A percentile compares a stretch with the other conserved stretches of the same genome.
Evolutionary conservation across 2,888 invertebrate genomes (phyloP).

Genomic region (Neoitamus cyanurus): DNA sequence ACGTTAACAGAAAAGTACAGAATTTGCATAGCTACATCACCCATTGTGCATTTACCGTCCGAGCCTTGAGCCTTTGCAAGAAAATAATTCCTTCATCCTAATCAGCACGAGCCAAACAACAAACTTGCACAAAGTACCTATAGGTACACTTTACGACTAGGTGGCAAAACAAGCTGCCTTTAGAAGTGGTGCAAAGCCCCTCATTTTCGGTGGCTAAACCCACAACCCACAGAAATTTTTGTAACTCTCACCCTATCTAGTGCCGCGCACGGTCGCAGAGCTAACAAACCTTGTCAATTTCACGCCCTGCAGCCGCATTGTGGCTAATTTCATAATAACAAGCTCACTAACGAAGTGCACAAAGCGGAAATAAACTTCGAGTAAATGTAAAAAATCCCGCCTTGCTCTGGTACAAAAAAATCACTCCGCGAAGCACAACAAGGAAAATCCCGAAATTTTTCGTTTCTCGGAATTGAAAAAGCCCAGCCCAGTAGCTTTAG

Average conservation of each 20-base stretch:
- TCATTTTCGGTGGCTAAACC: not conserved
- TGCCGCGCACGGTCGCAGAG: not conserved
- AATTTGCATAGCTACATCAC: too few relatives aligned
- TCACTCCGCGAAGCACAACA: not conserved
- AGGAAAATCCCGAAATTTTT: not conserved
- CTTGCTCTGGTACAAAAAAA: not conserved
- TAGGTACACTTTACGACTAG: too few relatives aligned
- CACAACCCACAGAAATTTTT: not conserved
- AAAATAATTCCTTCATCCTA: too few relatives aligned
- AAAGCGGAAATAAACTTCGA: not conserved
- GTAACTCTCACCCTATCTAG: not conserved
- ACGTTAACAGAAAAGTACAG: too few relatives aligned
- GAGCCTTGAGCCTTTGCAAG: too few relatives aligned
- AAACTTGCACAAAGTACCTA: too few relatives aligned
- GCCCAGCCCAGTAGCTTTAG: not conserved
- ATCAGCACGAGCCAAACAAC: too few relatives aligned
- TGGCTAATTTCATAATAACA: not conserved
- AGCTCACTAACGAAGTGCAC: not conserved
- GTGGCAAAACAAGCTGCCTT: too few relatives aligned
- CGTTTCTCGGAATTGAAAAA: not conserved
- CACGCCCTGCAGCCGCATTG: not conserved
- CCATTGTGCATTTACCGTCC: too few relatives aligned
- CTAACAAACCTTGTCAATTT: not conserved
- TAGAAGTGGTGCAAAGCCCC: not conserved
- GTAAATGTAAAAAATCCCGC: not conserved